Evolutionary conservation across 2,797 vertebrate genomes (phyloP).

Genomic region (Crax fasciolata): DNA sequence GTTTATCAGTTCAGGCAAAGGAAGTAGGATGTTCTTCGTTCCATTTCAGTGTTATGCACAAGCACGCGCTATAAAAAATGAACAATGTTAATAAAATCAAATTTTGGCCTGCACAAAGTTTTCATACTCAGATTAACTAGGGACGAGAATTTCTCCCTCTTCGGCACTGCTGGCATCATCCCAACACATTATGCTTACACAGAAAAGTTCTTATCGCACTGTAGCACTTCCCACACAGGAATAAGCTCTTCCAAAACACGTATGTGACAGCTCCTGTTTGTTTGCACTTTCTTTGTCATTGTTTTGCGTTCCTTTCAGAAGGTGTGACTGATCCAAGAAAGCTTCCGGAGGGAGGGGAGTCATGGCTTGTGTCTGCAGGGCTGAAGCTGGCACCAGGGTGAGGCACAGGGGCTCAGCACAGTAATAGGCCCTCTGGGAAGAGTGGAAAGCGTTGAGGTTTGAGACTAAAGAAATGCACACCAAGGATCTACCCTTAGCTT

Average conservation of each 20-base stretch:
- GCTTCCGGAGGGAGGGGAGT: background rate
- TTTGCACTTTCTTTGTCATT: background rate
- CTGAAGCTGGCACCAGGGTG: background rate
- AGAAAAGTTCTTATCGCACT: background rate
- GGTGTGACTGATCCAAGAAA: background rate
- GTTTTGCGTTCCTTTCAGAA: background rate
- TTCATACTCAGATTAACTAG: background rate
- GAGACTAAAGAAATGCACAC: background rate
- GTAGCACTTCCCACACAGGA: constrained; percentile 35
- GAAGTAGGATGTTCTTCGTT: background rate
- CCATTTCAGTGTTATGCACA: background rate
- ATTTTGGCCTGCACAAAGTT: background rate
- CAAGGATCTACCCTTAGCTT: background rate
- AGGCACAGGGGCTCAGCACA: accelerated
- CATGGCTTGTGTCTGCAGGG: background rate
- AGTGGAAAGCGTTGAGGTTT: background rate
- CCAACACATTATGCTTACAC: background rate
- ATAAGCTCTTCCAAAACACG: background rate
- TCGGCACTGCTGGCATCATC: background rate
- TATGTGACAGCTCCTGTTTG: constrained; percentile 38
- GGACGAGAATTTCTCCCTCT: background rate
- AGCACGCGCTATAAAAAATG: background rate
- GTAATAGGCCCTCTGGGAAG: background rate
- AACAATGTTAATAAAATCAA: background rate
- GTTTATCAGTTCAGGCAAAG: background rate